These are phyloP conservation scores for Elachura formosa DNA, from an alignment of 2,113 vertebrate genomes.

Conservation along the genomic window DNA sequence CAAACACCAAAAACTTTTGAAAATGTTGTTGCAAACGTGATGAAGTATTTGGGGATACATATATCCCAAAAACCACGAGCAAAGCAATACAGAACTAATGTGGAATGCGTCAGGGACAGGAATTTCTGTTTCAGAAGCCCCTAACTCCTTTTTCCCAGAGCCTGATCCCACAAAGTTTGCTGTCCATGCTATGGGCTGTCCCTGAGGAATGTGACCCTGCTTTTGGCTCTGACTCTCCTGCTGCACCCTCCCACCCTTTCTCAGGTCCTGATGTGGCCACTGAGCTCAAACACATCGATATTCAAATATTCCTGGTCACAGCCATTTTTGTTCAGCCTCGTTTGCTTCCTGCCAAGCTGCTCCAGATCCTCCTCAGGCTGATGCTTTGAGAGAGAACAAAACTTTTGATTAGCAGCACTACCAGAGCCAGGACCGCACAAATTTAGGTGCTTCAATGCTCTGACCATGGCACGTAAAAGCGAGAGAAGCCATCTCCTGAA, in stretches of 20 bases:
- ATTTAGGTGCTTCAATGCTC: background rate
- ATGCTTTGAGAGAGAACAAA: background rate
- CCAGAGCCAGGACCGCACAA: background rate
- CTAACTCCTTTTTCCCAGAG: background rate
- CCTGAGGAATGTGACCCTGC: background rate
- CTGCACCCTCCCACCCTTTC: background rate
- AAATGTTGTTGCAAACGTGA: background rate
- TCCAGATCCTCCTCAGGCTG: background rate
- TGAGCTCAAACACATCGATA: too few species aligned
- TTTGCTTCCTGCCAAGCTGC: background rate
- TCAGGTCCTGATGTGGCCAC: background rate
- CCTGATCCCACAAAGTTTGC: too few species aligned
- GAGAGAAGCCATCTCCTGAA: background rate
- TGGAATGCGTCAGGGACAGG: background rate
- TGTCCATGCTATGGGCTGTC: accelerated
- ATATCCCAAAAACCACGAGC: accelerated
- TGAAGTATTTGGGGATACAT: background rate
- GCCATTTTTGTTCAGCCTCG: background rate
- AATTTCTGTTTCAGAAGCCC: background rate
- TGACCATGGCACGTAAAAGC: background rate
- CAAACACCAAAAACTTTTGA: background rate
- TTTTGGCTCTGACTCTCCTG: background rate
- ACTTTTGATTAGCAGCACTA: background rate
- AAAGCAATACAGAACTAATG: background rate
- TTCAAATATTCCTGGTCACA: background rate